Conservation (phyloP, 2,797 vertebrate species). For the Cyclura pinguis region DNA sequence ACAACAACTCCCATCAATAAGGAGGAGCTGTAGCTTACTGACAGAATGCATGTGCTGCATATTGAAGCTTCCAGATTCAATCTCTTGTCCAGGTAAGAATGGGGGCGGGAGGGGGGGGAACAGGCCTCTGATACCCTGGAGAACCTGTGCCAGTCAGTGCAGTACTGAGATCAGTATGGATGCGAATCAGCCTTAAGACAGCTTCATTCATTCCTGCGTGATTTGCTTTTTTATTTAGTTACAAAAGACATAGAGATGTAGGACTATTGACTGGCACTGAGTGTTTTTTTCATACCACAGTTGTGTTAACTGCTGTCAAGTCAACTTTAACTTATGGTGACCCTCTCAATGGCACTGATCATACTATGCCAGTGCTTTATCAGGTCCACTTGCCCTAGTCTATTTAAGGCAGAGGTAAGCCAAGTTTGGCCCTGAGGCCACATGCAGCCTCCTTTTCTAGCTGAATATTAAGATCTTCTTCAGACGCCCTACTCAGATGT, state of each 20-base stretch:
- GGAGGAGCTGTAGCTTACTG: not conserved
- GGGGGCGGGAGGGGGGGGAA: not conserved
- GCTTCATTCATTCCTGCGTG: not conserved
- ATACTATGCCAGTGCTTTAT: not conserved
- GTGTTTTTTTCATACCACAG: not conserved
- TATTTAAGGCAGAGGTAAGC: not conserved
- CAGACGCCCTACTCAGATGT: not conserved
- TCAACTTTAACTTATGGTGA: too few relatives aligned
- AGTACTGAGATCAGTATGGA: not conserved
- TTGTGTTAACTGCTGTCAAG: too few relatives aligned
- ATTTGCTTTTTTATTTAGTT: not conserved
- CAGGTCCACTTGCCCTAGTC: too few relatives aligned
- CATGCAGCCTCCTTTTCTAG: too few relatives aligned
- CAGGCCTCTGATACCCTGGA: not conserved
- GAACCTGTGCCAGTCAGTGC: not conserved
- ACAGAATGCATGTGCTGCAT: not conserved
- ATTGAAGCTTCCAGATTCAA: too few relatives aligned
- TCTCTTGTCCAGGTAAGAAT: not conserved
- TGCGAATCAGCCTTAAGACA: not conserved
- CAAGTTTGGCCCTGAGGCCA: too few relatives aligned
- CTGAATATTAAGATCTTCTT: not conserved
- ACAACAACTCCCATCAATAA: slow-evolving; percentile 68
- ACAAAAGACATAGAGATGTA: not conserved
- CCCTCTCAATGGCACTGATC: not conserved
- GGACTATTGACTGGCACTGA: not conserved